Base-by-base conservation (phyloP, 1,140 invertebrate species). In the Pantala flavescens region DNA sequence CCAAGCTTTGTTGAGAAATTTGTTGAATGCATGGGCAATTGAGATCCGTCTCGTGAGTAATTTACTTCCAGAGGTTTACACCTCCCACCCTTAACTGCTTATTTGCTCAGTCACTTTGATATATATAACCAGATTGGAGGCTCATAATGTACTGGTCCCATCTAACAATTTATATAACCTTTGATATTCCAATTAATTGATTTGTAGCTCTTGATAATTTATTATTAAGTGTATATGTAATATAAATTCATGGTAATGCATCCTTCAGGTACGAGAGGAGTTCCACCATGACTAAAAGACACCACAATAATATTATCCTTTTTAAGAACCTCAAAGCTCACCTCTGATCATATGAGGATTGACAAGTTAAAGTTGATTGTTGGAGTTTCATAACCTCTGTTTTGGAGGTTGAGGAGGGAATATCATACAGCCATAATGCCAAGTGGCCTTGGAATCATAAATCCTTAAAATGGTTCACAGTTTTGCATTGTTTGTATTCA, bases 121-220 rank as follows among this genome's bases (percentile, higher is more conserved):
- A 63, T 21, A n/a, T n/a, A 63, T 63, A 63, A 63, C 49, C 49
- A 63, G 49, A 63, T 63, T 63, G 14, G n/a, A 63, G n/a, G n/a
- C 16, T 63, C 49, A 63, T 12, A 63, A 7, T 19, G 16, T 63
- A 19, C 49, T 63, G 49, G 49, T 63, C n/a, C 49, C 49, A 63
- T 63, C 14, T 63, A 63, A 63, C n/a, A 21, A 63, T 63, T 63
- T 63, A 63, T 63, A 63, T 63, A 63, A 63, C 49, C 49, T 63
- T 21, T 16, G n/a, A 63, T 63, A 21, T 63, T 63, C 49, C 49
- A 63, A 63, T 63, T 63, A 63, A 63, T 63, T 63, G 49, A 63
- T 63, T 63, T 63, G n/a, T 63, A 63, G 49, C n/a, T 21, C 49
- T 16, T 63, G 49, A 63, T 63, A 63, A 63, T 63, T 63, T 63